Base-by-base conservation (phyloP, 2,797 vertebrate genomes). In the Avahi laniger region DNA sequence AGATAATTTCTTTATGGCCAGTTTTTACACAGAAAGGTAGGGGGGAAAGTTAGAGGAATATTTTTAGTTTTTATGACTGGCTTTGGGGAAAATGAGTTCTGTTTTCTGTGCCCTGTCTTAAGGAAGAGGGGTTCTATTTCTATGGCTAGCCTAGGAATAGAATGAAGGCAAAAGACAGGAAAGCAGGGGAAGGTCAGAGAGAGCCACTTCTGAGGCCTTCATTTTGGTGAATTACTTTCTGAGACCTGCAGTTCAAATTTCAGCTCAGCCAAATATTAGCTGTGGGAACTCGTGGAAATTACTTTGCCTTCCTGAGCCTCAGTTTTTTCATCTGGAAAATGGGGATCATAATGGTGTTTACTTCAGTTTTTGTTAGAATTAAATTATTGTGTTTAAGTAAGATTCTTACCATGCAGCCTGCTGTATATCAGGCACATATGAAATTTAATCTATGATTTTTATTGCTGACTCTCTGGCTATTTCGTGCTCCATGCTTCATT, bases 371-470 rank as follows among this genome's bases (percentile, higher is more conserved):
- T 81, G 5, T 72, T 89, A 86, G 28, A 95, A 92, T 94, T 78
- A 75, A 92, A 46, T 89, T 61, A 57, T 24, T 95, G 48, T 88
- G 63, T 79, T 7, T 85, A 65, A 52, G 22, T 63, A 84, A 83
- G 30, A 24, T 24, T 87, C 38, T 84, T 95, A 63, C 30, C 52
- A 72, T 20, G 38, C 5, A 83, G 24, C 70, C 75, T 94, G 41
- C 41, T 43, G 63, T 80, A 86, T 61, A 81, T 26, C 78, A 90
- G 41, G 72, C n/a, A 57, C 22, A 43, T 9, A 33, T 35, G 48
- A 20, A 67, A 73, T 92, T 95, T 87, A 91, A 92, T 87, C n/a
- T 54, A 14, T 52, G 24, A 48, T 65, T 96, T 92, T 93, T 95
- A 54, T 69, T 95, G 54, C 75, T 41, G 2, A 92, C 11, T 94